These are phyloP conservation scores for Parascotia fuliginaria DNA, from an alignment of 2,888 invertebrate species.

Conservation along the genomic window DNA sequence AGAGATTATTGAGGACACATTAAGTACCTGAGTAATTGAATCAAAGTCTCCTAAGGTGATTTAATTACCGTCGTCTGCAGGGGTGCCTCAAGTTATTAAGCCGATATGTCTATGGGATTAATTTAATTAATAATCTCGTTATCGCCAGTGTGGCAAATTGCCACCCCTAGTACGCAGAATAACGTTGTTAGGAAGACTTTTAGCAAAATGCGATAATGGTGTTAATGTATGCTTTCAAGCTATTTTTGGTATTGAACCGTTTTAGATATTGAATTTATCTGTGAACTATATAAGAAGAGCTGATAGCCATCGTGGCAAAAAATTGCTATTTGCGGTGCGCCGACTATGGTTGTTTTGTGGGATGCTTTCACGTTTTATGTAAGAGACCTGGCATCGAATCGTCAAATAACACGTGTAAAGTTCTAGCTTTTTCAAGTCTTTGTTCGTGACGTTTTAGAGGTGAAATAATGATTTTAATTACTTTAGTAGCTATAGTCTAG, in stretches of 20 bases:
- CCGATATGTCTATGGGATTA: conserved; percentile 61
- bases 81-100: conserved; percentile 52
- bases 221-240: conserved; percentile 23
- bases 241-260: conserved; percentile 1
- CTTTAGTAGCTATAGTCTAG: no score
- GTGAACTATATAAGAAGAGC: no score
- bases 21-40: conserved; percentile 2
- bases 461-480: no score
- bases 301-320: no score
- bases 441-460: no score
- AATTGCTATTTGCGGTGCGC: no score
- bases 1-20: conserved; percentile 1
- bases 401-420: no score
- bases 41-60: conserved; percentile 25
- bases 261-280: no score
- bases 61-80: conserved; percentile 34
- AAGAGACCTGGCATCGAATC: no score
- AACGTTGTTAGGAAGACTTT: conserved; percentile 50
- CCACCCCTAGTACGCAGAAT: conserved; percentile 35
- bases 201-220: conserved; percentile 40
- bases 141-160: conserved; percentile 66
- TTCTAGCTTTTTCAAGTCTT: no score
- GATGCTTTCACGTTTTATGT: no score
- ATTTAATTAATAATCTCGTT: conserved; percentile 73
- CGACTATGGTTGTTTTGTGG: no score